Base-by-base conservation (phyloP, 2,888 invertebrate genomes). In the Plebejus argus region DNA sequence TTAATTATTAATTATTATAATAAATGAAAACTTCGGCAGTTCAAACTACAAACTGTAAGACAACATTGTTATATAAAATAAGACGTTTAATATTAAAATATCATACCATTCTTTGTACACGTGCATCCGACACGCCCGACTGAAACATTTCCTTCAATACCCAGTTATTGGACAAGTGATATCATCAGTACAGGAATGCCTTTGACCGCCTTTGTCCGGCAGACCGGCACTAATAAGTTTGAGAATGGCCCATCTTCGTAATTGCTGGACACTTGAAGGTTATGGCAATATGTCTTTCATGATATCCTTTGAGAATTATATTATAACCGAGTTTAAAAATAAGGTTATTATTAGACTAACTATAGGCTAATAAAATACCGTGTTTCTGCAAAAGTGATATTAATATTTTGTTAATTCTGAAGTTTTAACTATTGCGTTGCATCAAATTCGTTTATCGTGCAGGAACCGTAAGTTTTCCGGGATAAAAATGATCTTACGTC, bases 191-290 rank as follows among this genome's bases (percentile, higher is more conserved):
- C 28, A 49, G 28, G 33, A 39, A 71, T 35, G 53, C 56, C 56
- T 74, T 74, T 33, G 70, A 70, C 28, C 53, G 56, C 74, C 74
- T 74, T 53, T 74, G 74, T 23, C 74, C 74, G 18, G 7, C 15
- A 23, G 72, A 72, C 72, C 72, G 23, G 0, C 15, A 49, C 45
- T 74, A 74, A 74, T 74, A 74, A 74, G 49, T 74, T 74, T 74
- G 74, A 74, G 74, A 72, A 39, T 23, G 20, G 23, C 12, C 23
- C 74, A 18, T 49, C 49, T 72, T 72, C 49, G 49, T 28, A 49
- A 74, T 74, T 74, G 23, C 45, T 53, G 49, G 35, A 39, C 39
- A 66, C 66, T 66, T 66, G 66, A 66, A 66, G 66, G 66, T 66
- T 66, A 66, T 15, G 18, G 15, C 33, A 66, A 66, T 66, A 33